Percentiles rank a stretch among this genome's conserved stretches.
Evolutionary conservation across 2,797 vertebrate genomes (phyloP).

Genomic region (Argyrosomus regius): DNA sequence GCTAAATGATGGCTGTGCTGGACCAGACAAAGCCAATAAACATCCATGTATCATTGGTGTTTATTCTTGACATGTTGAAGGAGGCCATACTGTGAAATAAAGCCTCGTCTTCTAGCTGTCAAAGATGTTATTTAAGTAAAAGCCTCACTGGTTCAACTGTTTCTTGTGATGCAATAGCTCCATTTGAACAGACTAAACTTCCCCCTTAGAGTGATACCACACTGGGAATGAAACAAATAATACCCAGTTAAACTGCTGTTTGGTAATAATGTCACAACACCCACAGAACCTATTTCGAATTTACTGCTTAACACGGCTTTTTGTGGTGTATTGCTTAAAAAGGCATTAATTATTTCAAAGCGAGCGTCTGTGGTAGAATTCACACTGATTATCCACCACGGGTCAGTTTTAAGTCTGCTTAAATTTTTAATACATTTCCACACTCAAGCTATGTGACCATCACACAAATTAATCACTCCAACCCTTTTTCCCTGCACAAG

Average conservation of each 20-base stretch:
- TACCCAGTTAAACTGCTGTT: slow-evolving; percentile 6
- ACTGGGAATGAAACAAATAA: slow-evolving; percentile 1
- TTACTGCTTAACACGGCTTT: slow-evolving; percentile 9
- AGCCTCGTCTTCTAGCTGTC: slow-evolving; percentile 35
- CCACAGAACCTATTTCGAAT: slow-evolving; percentile 23
- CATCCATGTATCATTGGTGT: background rate
- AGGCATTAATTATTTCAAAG: slow-evolving; percentile 52
- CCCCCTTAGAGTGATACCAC: slow-evolving; percentile 22
- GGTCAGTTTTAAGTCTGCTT: slow-evolving; percentile 64
- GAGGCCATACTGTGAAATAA: slow-evolving; percentile 15
- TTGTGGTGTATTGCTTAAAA: slow-evolving; percentile 36
- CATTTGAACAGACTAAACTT: slow-evolving; percentile 6
- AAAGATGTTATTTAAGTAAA: slow-evolving; percentile 25
- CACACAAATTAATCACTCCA: slow-evolving; percentile 54
- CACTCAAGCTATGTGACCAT: slow-evolving; percentile 56
- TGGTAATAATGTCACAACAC: slow-evolving; percentile 42
- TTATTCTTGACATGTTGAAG: slow-evolving; percentile 18
- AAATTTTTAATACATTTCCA: slow-evolving; percentile 61
- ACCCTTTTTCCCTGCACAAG: slow-evolving; percentile 21
- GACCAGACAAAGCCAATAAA: slow-evolving; percentile 13
- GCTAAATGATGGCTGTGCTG: slow-evolving; percentile 7
- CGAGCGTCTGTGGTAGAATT: slow-evolving; percentile 37
- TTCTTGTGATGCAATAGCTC: slow-evolving; percentile 30
- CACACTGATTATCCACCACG: slow-evolving; percentile 48
- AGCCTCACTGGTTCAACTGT: slow-evolving; percentile 13